phyloP scores from a whole-genome alignment of 2,797 vertebrate genomes.

The Gymnocypris eckloni region DNA sequence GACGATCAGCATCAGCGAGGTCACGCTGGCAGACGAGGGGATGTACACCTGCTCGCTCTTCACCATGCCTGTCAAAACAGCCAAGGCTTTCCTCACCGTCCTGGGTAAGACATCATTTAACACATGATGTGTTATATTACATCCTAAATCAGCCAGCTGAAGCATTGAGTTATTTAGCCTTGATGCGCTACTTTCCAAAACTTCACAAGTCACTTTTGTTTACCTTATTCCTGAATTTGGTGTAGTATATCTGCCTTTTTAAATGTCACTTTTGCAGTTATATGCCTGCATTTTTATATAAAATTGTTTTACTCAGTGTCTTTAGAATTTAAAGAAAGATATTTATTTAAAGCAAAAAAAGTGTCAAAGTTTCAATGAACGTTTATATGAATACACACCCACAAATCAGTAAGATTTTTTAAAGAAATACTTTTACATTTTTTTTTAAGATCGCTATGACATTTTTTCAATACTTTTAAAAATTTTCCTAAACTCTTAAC shows the following conservation, averaged over 20 bases:
- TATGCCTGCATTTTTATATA: no score
- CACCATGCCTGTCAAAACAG: constrained; percentile 98
- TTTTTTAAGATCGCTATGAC: no score
- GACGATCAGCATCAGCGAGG: constrained; percentile 95
- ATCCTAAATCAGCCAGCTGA: background rate
- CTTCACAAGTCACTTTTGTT: background rate
- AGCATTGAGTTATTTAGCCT: background rate
- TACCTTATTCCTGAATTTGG: background rate
- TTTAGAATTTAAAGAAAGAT: background rate
- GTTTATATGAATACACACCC: no score
- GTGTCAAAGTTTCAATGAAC: no score
- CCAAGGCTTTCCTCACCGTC: constrained; percentile 96
- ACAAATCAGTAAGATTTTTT: no score
- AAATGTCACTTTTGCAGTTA: no score
- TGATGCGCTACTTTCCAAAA: background rate
- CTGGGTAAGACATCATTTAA: constrained; percentile 82
- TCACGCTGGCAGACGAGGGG: constrained; percentile 92
- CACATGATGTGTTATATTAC: background rate
- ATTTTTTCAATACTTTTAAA: no score
- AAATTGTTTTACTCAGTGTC: no score
- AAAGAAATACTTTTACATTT: no score
- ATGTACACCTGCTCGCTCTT: constrained; percentile 98
- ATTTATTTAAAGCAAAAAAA: background rate
- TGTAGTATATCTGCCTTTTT: no score
- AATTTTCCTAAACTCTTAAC: no score